These are phyloP conservation scores for Hydroisotoma schaefferi DNA, from an alignment of 2,888 invertebrate genomes.

Conservation along the genomic window DNA sequence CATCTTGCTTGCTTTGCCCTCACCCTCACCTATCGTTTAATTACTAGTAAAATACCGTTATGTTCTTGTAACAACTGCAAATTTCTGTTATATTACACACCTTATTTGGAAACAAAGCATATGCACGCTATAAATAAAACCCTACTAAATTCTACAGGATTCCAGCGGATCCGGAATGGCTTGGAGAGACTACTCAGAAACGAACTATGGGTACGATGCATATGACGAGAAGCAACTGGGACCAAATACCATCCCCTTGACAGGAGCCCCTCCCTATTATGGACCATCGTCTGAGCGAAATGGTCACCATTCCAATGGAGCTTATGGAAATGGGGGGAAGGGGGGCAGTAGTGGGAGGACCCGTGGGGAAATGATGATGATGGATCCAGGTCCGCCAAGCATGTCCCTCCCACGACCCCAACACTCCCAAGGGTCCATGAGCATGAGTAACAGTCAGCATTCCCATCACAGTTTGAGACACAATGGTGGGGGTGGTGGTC, in stretches of 20 bases:
- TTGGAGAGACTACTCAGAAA: slow-evolving; percentile 81
- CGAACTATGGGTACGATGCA: slow-evolving; percentile 85
- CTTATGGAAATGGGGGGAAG: slow-evolving; percentile 18
- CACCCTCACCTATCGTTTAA: no score
- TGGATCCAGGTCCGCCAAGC: slow-evolving; percentile 35
- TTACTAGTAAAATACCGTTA: no score
- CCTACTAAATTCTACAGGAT: background rate
- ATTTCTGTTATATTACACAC: no score
- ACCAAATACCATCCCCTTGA: slow-evolving; percentile 46
- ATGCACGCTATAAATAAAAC: no score
- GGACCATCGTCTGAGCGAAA: slow-evolving; percentile 18
- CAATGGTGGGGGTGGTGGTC: slow-evolving; percentile 31
- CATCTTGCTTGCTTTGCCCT: no score
- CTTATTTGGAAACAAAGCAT: no score
- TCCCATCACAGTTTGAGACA: slow-evolving; percentile 27
- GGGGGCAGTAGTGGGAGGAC: slow-evolving; percentile 29
- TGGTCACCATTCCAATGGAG: slow-evolving; percentile 26
- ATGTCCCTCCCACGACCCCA: slow-evolving; percentile 42
- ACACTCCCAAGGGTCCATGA: slow-evolving; percentile 27
- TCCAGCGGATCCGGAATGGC: slow-evolving; percentile 54
- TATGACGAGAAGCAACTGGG: slow-evolving; percentile 70
- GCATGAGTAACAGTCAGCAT: slow-evolving; percentile 24
- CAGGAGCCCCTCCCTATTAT: slow-evolving; percentile 25
- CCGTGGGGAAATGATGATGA: background rate
- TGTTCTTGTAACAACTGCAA: no score